Percentiles rank a stretch among this genome's conserved stretches.
Conservation (phyloP, 2,888 invertebrate genomes). For the Scaptomyza polygonia region DNA sequence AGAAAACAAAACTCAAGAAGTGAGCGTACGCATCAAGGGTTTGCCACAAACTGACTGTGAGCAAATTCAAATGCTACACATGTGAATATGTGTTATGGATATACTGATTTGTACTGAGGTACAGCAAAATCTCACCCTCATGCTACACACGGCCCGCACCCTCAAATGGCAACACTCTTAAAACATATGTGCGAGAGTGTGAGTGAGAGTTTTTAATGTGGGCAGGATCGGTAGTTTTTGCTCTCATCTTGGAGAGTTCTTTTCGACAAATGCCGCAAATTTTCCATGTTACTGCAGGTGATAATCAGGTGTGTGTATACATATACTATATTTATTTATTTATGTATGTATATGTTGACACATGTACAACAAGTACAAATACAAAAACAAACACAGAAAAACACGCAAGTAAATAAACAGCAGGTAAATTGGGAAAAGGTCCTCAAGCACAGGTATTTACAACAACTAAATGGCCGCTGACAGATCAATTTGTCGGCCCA, state of each 20-base stretch:
- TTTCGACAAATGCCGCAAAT: constrained; percentile 18
- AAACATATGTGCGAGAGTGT: constrained; percentile 7
- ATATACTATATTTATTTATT: constrained; percentile 53
- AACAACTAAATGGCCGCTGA: constrained; percentile 65
- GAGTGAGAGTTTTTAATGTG: constrained; percentile 35
- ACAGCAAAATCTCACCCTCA: constrained; percentile 38
- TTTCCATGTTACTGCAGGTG: constrained; percentile 58
- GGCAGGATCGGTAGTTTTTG: constrained; percentile 51
- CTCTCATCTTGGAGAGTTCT: constrained; percentile 30
- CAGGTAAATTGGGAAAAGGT: constrained; percentile 52
- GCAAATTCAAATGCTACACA: constrained; percentile 65
- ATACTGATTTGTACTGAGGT: neutral
- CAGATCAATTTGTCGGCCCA: constrained; percentile 68
- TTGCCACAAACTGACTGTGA: constrained; percentile 67
- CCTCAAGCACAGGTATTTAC: constrained; percentile 28
- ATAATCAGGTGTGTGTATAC: constrained; percentile 76
- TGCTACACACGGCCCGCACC: constrained; percentile 36
- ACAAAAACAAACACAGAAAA: constrained; percentile 5
- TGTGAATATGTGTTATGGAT: constrained; percentile 41
- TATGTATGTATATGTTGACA: constrained; percentile 15
- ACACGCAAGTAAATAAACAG: constrained; percentile 45
- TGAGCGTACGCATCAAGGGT: constrained; percentile 62
- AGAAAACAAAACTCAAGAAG: constrained; percentile 18
- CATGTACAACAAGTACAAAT: constrained; percentile 21
- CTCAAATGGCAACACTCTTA: constrained; percentile 41